Conservation (phyloP, 1,140 invertebrate genomes). For the Ridgeia piscesae region DNA sequence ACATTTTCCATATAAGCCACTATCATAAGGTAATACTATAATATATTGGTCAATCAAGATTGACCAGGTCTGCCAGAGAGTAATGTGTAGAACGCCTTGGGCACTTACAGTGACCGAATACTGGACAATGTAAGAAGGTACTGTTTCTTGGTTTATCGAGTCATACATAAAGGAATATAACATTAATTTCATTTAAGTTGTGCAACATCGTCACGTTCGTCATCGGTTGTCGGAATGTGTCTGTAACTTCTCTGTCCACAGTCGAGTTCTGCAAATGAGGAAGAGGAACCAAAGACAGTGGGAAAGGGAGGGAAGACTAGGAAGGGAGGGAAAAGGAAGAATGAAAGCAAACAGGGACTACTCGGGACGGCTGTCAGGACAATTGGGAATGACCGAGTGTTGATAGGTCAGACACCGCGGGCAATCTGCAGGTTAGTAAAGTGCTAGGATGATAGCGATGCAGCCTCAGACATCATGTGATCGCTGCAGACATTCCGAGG, state of each 20-base stretch:
- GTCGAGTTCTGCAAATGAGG: background rate
- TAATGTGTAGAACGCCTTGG: too few relatives aligned
- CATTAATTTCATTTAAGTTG: background rate
- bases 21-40: too few relatives aligned
- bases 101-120: too few relatives aligned
- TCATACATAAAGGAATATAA: too few relatives aligned
- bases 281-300: background rate
- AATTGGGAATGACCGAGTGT: background rate
- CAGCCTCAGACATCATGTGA: too few relatives aligned
- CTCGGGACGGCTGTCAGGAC: background rate
- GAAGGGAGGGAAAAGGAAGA: background rate
- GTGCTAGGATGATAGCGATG: background rate
- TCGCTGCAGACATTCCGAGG: too few relatives aligned
- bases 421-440: background rate
- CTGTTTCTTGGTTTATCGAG: too few relatives aligned
- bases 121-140: too few relatives aligned
- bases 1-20: too few relatives aligned
- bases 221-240: background rate
- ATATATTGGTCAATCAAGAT: too few relatives aligned
- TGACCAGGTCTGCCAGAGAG: too few relatives aligned
- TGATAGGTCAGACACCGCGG: background rate
- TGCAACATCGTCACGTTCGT: background rate
- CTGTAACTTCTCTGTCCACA: background rate
- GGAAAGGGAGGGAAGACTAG: background rate
- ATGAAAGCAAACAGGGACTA: background rate